Percentiles rank a stretch among this genome's conserved stretches.
Conservation (phyloP, 2,113 vertebrate species). For the Etia nguti region DNA sequence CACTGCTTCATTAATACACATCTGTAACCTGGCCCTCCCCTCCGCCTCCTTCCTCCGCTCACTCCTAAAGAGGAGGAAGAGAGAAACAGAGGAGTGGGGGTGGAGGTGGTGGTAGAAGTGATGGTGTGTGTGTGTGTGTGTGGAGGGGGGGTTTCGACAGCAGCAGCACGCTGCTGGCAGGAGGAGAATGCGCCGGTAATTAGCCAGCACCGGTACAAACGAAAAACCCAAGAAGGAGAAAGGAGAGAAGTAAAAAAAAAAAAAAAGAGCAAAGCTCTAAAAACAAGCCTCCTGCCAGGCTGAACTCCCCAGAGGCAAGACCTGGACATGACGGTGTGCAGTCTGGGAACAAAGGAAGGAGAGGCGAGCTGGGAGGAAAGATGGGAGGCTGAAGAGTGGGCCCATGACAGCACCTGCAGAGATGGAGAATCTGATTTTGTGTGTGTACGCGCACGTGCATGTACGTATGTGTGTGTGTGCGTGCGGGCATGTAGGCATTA, state of each 20-base stretch:
- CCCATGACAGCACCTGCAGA: slow-evolving; percentile 64
- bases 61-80: slow-evolving; percentile 39
- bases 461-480: not conserved
- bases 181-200: slow-evolving; percentile 67
- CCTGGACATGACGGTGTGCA: slow-evolving; percentile 73
- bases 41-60: slow-evolving; percentile 25
- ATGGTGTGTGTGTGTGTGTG: not conserved
- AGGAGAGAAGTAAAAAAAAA: slow-evolving; percentile 38
- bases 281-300: slow-evolving; percentile 73
- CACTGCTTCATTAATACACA: slow-evolving; percentile 74
- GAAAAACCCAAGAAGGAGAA: slow-evolving; percentile 53
- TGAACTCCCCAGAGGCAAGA: slow-evolving; percentile 67
- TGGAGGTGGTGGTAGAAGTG: not conserved
- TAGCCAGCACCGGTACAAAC: slow-evolving; percentile 71
- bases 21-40: slow-evolving; percentile 55
- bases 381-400: slow-evolving; percentile 57
- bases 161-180: slow-evolving; percentile 66
- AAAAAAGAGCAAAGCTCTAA: slow-evolving; percentile 61
- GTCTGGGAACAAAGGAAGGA: slow-evolving; percentile 72
- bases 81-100: slow-evolving; percentile 41
- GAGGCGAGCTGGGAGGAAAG: slow-evolving; percentile 51
- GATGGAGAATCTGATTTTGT: slow-evolving; percentile 41
- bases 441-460: not conserved
- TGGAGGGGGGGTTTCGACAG: slow-evolving; percentile 50
- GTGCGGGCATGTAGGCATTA: slow-evolving; percentile 13